These are phyloP conservation scores for Hippasteria phrygiana DNA, from an alignment of 53 echinoderm and acorn worm genomes.

Conservation along the genomic window DNA sequence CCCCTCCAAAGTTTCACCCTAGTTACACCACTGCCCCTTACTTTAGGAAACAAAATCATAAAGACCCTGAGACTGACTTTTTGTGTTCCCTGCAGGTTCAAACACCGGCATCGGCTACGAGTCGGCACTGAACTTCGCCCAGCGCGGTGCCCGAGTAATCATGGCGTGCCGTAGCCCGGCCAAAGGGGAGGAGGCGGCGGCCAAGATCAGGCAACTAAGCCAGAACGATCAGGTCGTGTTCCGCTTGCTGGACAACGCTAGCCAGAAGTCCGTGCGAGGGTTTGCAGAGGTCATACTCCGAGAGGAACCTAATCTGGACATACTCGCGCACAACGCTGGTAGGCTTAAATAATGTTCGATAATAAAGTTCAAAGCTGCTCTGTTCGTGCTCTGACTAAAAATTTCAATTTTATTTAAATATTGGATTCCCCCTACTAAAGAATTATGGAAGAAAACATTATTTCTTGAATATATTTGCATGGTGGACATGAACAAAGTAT, in stretches of 20 bases:
- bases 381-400: too few relatives aligned
- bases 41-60: too few relatives aligned
- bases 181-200: constrained; percentile 80
- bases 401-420: too few relatives aligned
- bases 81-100: constrained; percentile 61
- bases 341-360: too few relatives aligned
- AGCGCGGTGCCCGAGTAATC: constrained; percentile 86
- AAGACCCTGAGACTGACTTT: too few relatives aligned
- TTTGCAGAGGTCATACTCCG: constrained; percentile 79
- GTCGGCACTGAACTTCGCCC: constrained; percentile 85
- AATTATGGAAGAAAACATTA: too few relatives aligned
- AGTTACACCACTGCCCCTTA: too few relatives aligned
- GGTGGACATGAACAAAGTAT: too few relatives aligned
- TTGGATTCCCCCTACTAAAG: too few relatives aligned
- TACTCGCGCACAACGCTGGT: constrained; percentile 93
- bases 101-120: constrained; percentile 95
- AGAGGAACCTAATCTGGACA: constrained; percentile 74
- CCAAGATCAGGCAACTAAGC: constrained; percentile 64
- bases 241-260: constrained; percentile 83
- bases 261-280: constrained; percentile 72
- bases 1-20: too few relatives aligned
- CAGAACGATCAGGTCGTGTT: constrained; percentile 75
- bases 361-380: too few relatives aligned
- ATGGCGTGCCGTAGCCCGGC: constrained; percentile 83
- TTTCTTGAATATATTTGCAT: too few relatives aligned